Conservation (phyloP, 2,888 invertebrate genomes). For the Oligia strigilis region DNA sequence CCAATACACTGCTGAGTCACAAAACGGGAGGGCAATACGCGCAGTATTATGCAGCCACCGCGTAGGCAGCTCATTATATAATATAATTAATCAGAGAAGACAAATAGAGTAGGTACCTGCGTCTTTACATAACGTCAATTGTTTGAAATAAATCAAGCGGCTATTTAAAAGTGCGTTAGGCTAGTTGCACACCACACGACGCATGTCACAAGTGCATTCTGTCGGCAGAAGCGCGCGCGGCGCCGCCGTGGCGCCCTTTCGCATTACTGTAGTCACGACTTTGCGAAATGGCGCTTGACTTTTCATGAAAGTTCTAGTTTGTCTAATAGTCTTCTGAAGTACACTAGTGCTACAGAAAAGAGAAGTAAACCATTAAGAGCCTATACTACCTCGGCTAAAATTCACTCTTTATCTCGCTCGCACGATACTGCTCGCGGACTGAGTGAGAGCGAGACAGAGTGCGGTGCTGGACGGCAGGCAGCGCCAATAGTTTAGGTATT, state of each 20-base stretch:
- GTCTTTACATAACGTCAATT: constrained; percentile 59
- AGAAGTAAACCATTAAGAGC: background rate
- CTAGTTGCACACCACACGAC: constrained; percentile 60
- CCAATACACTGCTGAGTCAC: background rate
- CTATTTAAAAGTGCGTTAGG: constrained; percentile 62
- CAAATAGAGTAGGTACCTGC: constrained; percentile 42
- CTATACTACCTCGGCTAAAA: no score
- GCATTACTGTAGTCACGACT: constrained; percentile 75
- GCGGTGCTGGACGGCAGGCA: no score
- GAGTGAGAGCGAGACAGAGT: no score
- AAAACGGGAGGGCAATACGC: background rate
- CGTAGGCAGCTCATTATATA: background rate
- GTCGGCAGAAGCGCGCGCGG: constrained; percentile 71
- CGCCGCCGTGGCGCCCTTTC: constrained; percentile 81
- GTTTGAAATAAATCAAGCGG: constrained; percentile 60
- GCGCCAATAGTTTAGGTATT: no score
- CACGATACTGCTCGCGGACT: no score
- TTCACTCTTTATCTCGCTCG: no score
- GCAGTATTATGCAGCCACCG: background rate
- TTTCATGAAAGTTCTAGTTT: constrained; percentile 5
- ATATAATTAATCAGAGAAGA: constrained; percentile 49
- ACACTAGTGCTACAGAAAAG: background rate
- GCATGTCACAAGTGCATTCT: constrained; percentile 67
- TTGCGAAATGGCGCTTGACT: constrained; percentile 44
- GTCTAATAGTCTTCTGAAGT: background rate